A percentile compares a stretch with the other conserved stretches of the same genome.
phyloP scores from a whole-genome alignment of 1,140 invertebrate species.

The Rhopalosiphum maidis region DNA sequence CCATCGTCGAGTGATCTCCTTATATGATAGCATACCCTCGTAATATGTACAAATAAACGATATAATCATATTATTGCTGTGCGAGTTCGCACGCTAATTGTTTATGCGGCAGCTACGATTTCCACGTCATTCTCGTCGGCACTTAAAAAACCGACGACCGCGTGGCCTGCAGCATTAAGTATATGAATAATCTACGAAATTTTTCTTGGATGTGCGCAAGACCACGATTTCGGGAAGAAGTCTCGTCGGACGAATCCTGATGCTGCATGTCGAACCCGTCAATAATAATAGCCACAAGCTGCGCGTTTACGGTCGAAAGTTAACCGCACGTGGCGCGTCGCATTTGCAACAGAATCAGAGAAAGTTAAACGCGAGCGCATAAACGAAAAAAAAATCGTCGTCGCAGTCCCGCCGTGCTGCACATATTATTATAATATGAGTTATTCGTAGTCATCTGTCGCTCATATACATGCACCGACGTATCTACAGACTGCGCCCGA shows the following conservation, averaged over 20 bases:
- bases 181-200: neutral
- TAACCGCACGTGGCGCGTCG: neutral
- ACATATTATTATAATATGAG: neutral
- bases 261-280: neutral
- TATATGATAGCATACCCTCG: too few species aligned
- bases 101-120: neutral
- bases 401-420: neutral
- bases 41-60: too few species aligned
- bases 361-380: neutral
- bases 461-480: too few species aligned
- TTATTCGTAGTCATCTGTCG: neutral
- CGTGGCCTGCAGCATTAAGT: neutral
- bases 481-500: neutral
- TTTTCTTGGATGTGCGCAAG: neutral
- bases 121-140: neutral
- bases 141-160: neutral
- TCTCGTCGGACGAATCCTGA: neutral
- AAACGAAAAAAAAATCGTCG: neutral
- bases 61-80: too few species aligned
- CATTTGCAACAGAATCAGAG: neutral
- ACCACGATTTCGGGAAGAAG: neutral
- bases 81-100: too few species aligned
- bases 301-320: neutral
- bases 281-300: neutral
- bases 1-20: neutral